These are phyloP conservation scores for Okamejei kenojei DNA, from an alignment of 2,797 vertebrate species.

Conservation along the genomic window DNA sequence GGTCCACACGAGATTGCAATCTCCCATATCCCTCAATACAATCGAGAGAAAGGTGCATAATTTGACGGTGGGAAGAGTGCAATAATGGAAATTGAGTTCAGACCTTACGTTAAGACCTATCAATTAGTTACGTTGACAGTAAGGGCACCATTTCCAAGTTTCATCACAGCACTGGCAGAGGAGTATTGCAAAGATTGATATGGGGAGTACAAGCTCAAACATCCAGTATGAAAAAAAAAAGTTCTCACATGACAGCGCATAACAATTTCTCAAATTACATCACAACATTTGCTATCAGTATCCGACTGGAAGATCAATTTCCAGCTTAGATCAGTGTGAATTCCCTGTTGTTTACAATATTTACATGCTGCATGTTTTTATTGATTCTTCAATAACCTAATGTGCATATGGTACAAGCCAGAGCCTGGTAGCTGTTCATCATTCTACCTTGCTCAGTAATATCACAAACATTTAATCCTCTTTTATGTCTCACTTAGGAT, in stretches of 20 bases:
- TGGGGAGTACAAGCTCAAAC: background rate
- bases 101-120: background rate
- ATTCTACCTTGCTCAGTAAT: background rate
- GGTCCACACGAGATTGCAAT: no score
- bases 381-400: background rate
- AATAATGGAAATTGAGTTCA: conserved; percentile 8
- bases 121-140: background rate
- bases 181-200: background rate
- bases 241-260: background rate
- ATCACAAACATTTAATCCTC: background rate
- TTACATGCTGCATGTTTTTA: background rate
- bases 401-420: background rate
- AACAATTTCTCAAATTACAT: background rate
- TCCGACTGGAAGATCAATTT: background rate
- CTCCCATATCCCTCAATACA: no score
- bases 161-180: background rate
- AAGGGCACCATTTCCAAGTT: conserved; percentile 20
- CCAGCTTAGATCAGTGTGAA: background rate
- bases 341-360: background rate
- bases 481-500: background rate
- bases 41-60: background rate
- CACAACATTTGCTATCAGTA: background rate
- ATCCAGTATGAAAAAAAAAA: background rate
- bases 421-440: background rate
- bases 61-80: background rate